These are phyloP conservation scores for Haemorhous mexicanus DNA, from an alignment of 2,113 vertebrate genomes.

Conservation along the genomic window DNA sequence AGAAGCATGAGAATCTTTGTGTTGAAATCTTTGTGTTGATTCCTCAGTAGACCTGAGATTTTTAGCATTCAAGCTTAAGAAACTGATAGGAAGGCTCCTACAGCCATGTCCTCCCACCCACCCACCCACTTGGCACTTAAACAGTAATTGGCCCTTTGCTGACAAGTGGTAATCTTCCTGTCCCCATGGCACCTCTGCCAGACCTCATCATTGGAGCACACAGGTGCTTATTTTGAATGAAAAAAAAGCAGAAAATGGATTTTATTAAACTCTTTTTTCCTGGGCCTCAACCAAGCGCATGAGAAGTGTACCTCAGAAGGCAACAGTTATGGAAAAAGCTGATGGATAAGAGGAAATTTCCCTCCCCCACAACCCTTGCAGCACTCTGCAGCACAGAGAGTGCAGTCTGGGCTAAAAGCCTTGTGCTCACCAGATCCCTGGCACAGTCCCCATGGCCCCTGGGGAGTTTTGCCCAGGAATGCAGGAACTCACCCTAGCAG, in stretches of 20 bases:
- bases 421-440: accelerated
- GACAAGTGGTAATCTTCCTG: neutral
- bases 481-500: neutral
- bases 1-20: neutral
- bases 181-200: neutral
- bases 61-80: neutral
- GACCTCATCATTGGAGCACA: neutral
- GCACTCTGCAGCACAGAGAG: neutral
- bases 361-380: accelerated
- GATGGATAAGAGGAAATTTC: neutral
- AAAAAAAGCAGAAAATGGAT: neutral
- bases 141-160: neutral
- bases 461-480: neutral
- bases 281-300: neutral
- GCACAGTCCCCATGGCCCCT: accelerated
- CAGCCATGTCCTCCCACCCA: neutral
- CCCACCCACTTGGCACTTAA: neutral
- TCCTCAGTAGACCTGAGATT: neutral
- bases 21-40: neutral
- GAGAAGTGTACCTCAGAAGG: neutral
- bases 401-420: neutral
- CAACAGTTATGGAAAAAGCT: neutral
- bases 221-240: neutral
- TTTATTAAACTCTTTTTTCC: neutral
- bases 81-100: neutral